Base-by-base conservation (phyloP, 2,888 invertebrate genomes). In the Leptopterna dolabrata region DNA sequence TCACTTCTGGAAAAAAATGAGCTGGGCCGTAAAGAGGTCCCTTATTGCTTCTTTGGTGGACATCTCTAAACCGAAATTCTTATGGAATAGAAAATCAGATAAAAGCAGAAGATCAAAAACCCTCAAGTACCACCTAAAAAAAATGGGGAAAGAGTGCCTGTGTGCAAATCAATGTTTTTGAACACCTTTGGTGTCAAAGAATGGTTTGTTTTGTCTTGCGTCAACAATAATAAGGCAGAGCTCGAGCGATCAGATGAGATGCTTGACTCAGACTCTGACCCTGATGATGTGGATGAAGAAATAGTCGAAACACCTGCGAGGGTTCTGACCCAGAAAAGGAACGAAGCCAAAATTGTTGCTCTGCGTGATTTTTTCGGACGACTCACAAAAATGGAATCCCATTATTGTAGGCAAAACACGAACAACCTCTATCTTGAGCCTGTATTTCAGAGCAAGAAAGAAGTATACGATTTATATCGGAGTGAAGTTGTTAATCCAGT, bases 131-230 rank as follows among this genome's bases (percentile, higher is more conserved):
- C 76, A 76, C 43, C 76, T 76, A n/a, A n/a, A 43, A 41, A 76
- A 6, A 16, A 76, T n/a, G 76, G 76, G 16, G 7, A 76, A 36
- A 76, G 36, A 36, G 1, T 76, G 13, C 76, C 36, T 30, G 76
- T 76, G 36, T 76, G 76, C 24, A 76, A 76, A 43, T 3, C 76
- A 29, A 76, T 76, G 76, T 76, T 76, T 76, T 41, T 76, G 76
- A 1, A 76, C 76, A 6, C 76, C 76, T 76, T 76, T 16, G 43
- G 30, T n/a, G n/a, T 76, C 36, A 76, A 30, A 16, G 41, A 76
- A 2, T 36, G 76, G 76, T 76, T 16, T n/a, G 76, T 76, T 6
- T 76, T 76, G 76, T 9, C 4, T 16, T 76, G 36, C 16, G 76
- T 76, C 36, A 76, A 41, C 1, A 24, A 36, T 19, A 76, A 76